Conservation (phyloP, 1,140 invertebrate genomes). For the Trichonephila clavipes region DNA sequence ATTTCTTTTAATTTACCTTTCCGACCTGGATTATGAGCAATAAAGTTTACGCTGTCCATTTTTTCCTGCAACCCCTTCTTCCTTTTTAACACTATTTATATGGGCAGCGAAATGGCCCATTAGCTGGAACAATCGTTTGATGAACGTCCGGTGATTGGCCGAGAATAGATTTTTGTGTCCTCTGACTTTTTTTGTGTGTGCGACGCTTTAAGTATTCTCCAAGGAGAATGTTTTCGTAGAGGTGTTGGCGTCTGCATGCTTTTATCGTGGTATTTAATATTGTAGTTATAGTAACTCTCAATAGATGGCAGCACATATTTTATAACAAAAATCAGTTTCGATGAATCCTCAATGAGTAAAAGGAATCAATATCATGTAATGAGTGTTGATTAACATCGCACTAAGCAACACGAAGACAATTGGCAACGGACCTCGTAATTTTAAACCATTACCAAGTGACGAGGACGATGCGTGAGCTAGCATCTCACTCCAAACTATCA, state of each 20-base stretch:
- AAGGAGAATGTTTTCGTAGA: neutral
- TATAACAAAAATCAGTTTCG: neutral
- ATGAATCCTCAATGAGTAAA: neutral
- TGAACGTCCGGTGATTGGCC: slow-evolving; percentile 37
- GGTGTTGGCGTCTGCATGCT: neutral
- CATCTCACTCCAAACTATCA: no score
- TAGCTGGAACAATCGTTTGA: slow-evolving; percentile 64
- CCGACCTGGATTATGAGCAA: slow-evolving; percentile 60
- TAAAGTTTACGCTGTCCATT: slow-evolving; percentile 43
- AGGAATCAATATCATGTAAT: no score
- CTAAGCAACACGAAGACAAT: no score
- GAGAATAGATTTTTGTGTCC: slow-evolving; percentile 8
- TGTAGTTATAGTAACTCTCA: neutral
- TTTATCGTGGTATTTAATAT: neutral
- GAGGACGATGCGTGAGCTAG: no score
- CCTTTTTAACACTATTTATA: slow-evolving; percentile 52
- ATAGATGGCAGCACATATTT: neutral
- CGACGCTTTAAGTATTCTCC: neutral
- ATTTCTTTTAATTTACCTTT: slow-evolving; percentile 68
- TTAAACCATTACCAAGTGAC: no score
- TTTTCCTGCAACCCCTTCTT: neutral
- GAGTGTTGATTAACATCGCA: no score
- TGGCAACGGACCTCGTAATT: no score
- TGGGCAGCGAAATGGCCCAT: slow-evolving; percentile 51
- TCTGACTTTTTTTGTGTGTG: neutral